Percentiles rank a stretch among this genome's conserved stretches.
phyloP scores from a whole-genome alignment of 2,113 vertebrate genomes.

The Caracal caracal region DNA sequence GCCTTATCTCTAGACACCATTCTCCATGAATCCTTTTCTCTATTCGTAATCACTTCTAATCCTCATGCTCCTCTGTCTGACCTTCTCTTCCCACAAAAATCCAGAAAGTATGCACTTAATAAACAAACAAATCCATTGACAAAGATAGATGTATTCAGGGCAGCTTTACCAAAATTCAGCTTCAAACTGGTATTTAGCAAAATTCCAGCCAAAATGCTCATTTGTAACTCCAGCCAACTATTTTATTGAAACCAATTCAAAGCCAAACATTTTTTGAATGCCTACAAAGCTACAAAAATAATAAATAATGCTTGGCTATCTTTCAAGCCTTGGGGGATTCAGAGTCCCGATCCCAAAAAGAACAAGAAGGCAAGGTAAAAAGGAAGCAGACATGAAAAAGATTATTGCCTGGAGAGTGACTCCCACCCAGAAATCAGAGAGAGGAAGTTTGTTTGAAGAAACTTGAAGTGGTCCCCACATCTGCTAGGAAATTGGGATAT shows the following conservation, averaged over 20 bases:
- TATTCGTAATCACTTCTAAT: conserved; percentile 65
- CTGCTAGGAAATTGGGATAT: background rate
- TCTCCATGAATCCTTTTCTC: conserved; percentile 67
- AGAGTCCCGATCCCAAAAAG: conserved; percentile 31
- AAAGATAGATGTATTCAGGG: conserved; percentile 71
- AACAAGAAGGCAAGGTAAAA: conserved; percentile 46
- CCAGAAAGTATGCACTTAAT: conserved; percentile 65
- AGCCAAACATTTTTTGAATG: conserved; percentile 76
- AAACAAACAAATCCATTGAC: conserved; percentile 70
- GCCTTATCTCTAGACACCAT: conserved; percentile 65
- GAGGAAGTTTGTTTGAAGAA: background rate
- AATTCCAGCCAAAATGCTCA: conserved; percentile 75
- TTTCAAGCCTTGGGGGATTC: conserved; percentile 52
- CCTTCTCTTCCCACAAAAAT: conserved; percentile 65
- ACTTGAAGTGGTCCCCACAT: background rate
- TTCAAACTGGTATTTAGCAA: conserved; percentile 73
- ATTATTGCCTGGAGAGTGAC: background rate
- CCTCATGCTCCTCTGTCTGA: conserved; percentile 66
- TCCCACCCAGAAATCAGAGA: background rate
- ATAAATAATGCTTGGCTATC: conserved; percentile 68
- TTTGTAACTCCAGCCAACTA: conserved; percentile 73
- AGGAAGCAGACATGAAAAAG: background rate
- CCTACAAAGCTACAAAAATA: conserved; percentile 72
- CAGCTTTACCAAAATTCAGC: conserved; percentile 75
- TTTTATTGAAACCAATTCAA: conserved; percentile 71